Conservation (phyloP, 1,140 invertebrate genomes). For the Augochlora pura region DNA sequence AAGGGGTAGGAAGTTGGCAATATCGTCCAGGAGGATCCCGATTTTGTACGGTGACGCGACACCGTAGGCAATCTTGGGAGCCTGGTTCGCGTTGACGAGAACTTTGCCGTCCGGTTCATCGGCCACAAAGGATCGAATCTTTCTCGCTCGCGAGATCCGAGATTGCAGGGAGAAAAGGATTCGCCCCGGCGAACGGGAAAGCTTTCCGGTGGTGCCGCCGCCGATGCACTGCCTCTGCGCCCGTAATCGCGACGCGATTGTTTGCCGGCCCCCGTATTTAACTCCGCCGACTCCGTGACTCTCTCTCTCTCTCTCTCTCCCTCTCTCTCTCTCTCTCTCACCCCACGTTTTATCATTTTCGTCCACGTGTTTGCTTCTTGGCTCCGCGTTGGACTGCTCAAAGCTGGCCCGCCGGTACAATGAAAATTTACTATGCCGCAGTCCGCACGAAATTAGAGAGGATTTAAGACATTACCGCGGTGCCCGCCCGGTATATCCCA, state of each 20-base stretch:
- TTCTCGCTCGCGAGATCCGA: slow-evolving; percentile 28
- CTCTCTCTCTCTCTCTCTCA: too few species aligned
- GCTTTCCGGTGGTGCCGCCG: background rate
- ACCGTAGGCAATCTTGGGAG: slow-evolving; percentile 60
- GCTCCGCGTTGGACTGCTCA: too few species aligned
- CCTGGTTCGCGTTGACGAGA: slow-evolving; percentile 49
- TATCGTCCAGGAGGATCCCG: slow-evolving; percentile 52
- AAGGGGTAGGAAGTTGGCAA: slow-evolving; percentile 46
- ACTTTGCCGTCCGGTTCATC: slow-evolving; percentile 46
- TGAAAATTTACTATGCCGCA: too few species aligned
- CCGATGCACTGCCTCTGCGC: too few species aligned
- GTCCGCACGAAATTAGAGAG: too few species aligned
- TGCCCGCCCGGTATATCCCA: too few species aligned
- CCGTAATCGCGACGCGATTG: background rate
- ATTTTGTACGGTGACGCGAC: slow-evolving; percentile 51
- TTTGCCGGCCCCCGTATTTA: background rate
- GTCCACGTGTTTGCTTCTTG: too few species aligned
- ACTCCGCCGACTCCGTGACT: background rate
- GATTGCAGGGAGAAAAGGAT: slow-evolving; percentile 28
- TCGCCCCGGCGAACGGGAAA: background rate
- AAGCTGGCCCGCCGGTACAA: too few species aligned
- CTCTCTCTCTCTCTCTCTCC: too few species aligned
- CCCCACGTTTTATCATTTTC: too few species aligned
- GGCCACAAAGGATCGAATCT: slow-evolving; percentile 45
- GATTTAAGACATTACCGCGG: too few species aligned